Conservation (phyloP, 2,888 invertebrate genomes). For the Candidula unifasciata region DNA sequence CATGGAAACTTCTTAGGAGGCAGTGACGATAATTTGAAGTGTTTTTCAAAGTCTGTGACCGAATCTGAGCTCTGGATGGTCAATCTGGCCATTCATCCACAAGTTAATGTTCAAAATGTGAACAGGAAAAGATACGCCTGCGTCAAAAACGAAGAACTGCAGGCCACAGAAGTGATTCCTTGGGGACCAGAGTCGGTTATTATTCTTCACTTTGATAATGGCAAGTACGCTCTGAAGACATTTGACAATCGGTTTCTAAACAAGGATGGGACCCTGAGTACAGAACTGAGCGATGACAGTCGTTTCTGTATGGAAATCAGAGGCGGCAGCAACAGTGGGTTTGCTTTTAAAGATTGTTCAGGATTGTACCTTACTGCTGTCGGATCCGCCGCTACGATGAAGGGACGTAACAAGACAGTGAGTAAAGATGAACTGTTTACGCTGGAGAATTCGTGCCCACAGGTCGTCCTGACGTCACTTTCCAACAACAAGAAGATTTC, state of each 20-base stretch:
- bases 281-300: constrained; percentile 81
- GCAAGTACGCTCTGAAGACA: constrained; percentile 95
- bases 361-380: constrained; percentile 96
- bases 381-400: constrained; percentile 96
- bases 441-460: constrained; percentile 95
- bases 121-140: constrained; percentile 96
- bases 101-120: constrained; percentile 95
- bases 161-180: constrained; percentile 95
- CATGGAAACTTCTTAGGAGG: constrained; percentile 95
- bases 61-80: constrained; percentile 94
- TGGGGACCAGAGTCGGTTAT: constrained; percentile 98
- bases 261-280: constrained; percentile 78
- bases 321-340: constrained; percentile 83
- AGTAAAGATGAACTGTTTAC: constrained; percentile 97
- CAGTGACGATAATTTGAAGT: constrained; percentile 92
- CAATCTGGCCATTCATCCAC: constrained; percentile 95
- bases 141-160: constrained; percentile 82
- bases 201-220: constrained; percentile 91
- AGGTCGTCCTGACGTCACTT: constrained; percentile 94
- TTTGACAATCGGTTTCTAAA: constrained; percentile 90
- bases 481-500: constrained; percentile 97
- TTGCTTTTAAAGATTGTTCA: constrained; percentile 87
- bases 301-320: constrained; percentile 97
- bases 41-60: constrained; percentile 88
- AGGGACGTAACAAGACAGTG: constrained; percentile 93